These are phyloP conservation scores for Axea sp. DNA, from an alignment of 2,888 invertebrate species.

Conservation along the genomic window DNA sequence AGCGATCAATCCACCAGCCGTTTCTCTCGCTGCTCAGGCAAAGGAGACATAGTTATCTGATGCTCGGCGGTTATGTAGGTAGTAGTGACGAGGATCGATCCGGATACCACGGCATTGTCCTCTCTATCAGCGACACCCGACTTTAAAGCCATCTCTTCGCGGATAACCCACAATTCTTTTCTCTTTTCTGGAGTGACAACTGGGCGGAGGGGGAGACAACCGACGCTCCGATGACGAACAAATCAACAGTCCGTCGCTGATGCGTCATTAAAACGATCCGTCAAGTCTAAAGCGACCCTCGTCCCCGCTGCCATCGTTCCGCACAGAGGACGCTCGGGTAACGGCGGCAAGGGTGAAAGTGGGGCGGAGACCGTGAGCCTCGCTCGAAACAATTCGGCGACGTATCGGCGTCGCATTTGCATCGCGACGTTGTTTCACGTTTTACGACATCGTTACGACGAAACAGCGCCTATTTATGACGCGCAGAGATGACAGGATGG, in stretches of 20 bases:
- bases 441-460: conserved; percentile 48
- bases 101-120: conserved; percentile 72
- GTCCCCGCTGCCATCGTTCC: not conserved
- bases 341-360: not conserved
- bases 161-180: conserved; percentile 32
- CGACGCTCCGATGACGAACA: conserved; percentile 15
- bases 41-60: conserved; percentile 53
- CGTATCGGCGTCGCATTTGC: conserved; percentile 45
- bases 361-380: not conserved
- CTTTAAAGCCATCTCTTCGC: conserved; percentile 52
- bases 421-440: conserved; percentile 42
- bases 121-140: conserved; percentile 63
- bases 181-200: conserved; percentile 1
- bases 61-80: conserved; percentile 55
- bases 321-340: not conserved
- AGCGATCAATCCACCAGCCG: no score
- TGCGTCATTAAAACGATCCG: conserved; percentile 52
- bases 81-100: conserved; percentile 70
- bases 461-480: conserved; percentile 37
- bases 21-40: no score
- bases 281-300: conserved; percentile 22
- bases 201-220: not conserved
- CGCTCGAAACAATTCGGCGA: conserved; percentile 34
- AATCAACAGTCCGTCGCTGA: conserved; percentile 31
- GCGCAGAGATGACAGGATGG: conserved; percentile 9